These are phyloP conservation scores for Amphipoea lucens DNA, from an alignment of 2,888 invertebrate genomes.

Conservation along the genomic window DNA sequence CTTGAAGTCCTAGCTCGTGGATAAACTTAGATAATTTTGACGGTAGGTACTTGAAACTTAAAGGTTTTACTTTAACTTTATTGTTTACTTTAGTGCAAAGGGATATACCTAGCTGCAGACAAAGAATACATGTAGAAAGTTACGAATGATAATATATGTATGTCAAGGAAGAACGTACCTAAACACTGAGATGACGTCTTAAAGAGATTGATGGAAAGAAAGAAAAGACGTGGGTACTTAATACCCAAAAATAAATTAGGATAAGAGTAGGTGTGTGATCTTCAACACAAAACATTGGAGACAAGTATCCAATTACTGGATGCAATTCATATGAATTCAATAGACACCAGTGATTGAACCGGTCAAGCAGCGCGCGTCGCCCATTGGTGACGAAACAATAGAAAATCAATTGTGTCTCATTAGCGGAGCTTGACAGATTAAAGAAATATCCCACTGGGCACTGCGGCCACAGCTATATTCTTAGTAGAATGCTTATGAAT, in stretches of 20 bases:
- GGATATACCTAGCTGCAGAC: neutral
- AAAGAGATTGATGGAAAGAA: neutral
- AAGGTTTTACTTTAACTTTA: neutral
- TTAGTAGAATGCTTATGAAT: neutral
- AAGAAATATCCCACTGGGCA: neutral
- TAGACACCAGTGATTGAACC: neutral
- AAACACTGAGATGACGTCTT: neutral
- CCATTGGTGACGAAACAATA: too few relatives aligned
- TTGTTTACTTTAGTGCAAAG: neutral
- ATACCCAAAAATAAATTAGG: neutral
- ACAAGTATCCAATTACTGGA: neutral
- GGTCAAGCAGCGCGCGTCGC: too few relatives aligned
- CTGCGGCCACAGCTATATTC: neutral
- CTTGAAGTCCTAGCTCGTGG: constrained; percentile 15
- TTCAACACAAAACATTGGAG: neutral
- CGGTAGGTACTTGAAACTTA: neutral
- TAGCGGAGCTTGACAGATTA: too few relatives aligned
- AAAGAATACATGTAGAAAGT: neutral
- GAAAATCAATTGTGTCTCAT: too few relatives aligned
- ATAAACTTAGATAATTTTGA: constrained; percentile 5
- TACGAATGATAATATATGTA: neutral
- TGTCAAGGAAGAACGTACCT: neutral
- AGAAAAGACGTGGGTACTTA: too few relatives aligned
- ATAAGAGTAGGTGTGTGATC: neutral
- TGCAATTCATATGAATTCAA: neutral